Conservation (phyloP, 2,888 invertebrate genomes). For the Lymantria monacha region DNA sequence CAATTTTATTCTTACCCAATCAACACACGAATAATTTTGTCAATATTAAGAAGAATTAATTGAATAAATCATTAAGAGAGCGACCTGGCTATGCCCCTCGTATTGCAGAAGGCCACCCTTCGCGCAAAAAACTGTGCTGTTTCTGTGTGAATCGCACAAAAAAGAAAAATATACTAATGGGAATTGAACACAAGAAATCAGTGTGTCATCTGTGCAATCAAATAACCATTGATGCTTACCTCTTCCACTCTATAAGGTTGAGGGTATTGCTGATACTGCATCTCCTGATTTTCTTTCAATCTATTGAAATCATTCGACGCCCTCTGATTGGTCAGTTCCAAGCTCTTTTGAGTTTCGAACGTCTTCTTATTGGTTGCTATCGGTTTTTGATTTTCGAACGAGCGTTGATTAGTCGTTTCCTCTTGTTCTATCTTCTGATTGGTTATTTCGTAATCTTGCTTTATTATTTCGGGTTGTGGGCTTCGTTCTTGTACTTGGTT, state of each 20-base stretch:
- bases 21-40: too few relatives aligned
- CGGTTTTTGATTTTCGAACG: constrained; percentile 16
- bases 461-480: not conserved
- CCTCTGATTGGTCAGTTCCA: constrained; percentile 30
- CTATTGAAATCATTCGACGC: constrained; percentile 6
- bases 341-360: constrained; percentile 9
- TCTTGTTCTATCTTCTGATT: constrained; percentile 22
- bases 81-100: too few relatives aligned
- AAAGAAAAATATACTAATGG: too few relatives aligned
- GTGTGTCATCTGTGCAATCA: too few relatives aligned
- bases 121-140: too few relatives aligned
- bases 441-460: constrained; percentile 37
- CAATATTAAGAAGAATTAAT: too few relatives aligned
- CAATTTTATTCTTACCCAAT: too few relatives aligned
- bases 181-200: too few relatives aligned
- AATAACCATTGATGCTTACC: too few relatives aligned
- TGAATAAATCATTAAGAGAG: too few relatives aligned
- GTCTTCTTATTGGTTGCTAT: constrained; percentile 39
- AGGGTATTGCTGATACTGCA: constrained; percentile 40
- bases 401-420: constrained; percentile 26
- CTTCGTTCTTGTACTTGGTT: constrained; percentile 1
- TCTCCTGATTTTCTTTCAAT: constrained; percentile 40
- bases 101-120: too few relatives aligned
- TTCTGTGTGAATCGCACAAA: too few relatives aligned
- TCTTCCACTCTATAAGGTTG: constrained; percentile 52